Percentiles rank a stretch among this genome's conserved stretches.
phyloP scores from a whole-genome alignment of 2,113 vertebrate species.

The Catharus minimus region DNA sequence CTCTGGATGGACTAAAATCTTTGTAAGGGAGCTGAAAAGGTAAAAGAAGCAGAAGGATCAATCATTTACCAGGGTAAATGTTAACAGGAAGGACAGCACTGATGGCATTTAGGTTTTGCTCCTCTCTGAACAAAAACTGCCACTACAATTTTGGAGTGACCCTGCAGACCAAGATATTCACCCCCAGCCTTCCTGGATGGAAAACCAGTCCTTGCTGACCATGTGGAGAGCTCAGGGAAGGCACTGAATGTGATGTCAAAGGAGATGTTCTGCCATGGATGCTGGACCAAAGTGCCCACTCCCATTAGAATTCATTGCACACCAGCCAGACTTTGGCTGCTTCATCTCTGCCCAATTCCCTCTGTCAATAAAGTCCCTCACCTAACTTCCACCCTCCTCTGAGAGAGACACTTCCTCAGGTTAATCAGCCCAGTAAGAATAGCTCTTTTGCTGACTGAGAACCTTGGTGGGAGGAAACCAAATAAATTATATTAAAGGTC shows the following conservation, averaged over 20 bases:
- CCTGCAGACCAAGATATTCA: background rate
- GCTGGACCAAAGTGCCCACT: background rate
- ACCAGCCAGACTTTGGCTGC: background rate
- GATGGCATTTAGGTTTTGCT: background rate
- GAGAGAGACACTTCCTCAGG: background rate
- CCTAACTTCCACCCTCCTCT: background rate
- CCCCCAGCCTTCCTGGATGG: background rate
- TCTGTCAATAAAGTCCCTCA: background rate
- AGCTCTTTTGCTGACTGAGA: conserved; percentile 47
- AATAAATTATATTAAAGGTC: conserved; percentile 52
- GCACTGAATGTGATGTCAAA: background rate
- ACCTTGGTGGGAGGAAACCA: background rate
- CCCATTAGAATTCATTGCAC: background rate
- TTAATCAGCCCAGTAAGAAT: conserved; percentile 5
- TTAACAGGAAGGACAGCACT: background rate
- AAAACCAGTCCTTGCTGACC: background rate
- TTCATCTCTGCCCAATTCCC: background rate
- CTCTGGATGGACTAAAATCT: background rate
- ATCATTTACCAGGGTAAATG: background rate
- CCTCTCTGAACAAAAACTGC: background rate
- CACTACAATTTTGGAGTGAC: background rate
- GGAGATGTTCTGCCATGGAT: background rate
- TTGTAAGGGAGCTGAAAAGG: background rate
- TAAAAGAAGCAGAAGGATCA: background rate
- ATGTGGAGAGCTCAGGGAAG: background rate